A percentile compares a stretch with the other conserved stretches of the same genome.
Conservation (phyloP, 2,888 invertebrate genomes). For the Nymphalis urticae region DNA sequence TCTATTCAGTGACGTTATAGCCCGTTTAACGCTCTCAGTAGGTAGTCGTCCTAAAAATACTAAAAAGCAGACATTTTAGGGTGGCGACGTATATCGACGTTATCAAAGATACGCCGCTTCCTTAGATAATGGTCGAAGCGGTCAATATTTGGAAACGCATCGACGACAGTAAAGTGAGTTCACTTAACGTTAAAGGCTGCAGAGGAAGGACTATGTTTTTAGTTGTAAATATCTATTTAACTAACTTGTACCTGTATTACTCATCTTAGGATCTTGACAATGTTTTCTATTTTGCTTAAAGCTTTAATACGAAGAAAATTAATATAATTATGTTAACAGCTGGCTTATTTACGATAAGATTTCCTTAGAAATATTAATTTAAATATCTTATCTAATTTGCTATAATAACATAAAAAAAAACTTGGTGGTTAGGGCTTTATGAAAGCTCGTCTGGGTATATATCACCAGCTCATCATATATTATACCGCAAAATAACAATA, state of each 20-base stretch:
- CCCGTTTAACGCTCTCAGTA: not conserved
- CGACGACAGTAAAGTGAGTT: conserved; percentile 52
- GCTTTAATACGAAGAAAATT: too few species aligned
- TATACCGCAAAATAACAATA: too few species aligned
- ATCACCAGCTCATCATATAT: too few species aligned
- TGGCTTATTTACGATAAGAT: too few species aligned
- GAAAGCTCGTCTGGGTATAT: too few species aligned
- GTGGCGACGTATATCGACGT: conserved; percentile 58
- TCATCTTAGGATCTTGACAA: not conserved
- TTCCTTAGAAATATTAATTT: too few species aligned
- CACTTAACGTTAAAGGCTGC: conserved; percentile 21
- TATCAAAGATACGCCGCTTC: conserved; percentile 67
- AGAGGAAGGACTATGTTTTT: not conserved
- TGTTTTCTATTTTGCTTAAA: too few species aligned
- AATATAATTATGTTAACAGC: too few species aligned
- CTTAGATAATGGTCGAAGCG: conserved; percentile 69
- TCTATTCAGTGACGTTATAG: not conserved
- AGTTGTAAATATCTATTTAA: not conserved
- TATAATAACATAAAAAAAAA: too few species aligned
- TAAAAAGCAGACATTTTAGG: conserved; percentile 60
- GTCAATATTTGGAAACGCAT: conserved; percentile 80
- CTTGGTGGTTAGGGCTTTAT: too few species aligned
- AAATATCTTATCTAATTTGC: too few species aligned
- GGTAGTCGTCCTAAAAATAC: conserved; percentile 49
- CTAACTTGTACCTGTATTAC: not conserved